phyloP scores from a whole-genome alignment of 2,113 vertebrate species.

The Heterotilapia buettikoferi region DNA sequence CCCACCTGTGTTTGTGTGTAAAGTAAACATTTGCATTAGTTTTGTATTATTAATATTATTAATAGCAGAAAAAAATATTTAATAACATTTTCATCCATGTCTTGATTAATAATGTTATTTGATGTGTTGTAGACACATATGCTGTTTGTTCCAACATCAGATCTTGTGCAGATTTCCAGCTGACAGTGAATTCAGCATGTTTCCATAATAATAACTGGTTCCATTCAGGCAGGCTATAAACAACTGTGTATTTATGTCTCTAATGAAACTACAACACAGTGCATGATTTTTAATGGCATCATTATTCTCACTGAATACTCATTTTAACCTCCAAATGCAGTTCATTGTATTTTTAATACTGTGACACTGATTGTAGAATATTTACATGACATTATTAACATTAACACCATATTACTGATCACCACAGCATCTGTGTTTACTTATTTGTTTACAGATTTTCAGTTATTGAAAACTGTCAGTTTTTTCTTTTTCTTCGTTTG shows the following conservation, averaged over 20 bases:
- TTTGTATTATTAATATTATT: not conserved
- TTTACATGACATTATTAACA: conserved; percentile 23
- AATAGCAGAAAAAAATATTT: not conserved
- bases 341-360: conserved; percentile 61
- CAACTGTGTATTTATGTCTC: not conserved
- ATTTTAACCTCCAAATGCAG: conserved; percentile 33
- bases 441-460: conserved; percentile 12
- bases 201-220: not conserved
- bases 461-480: not conserved
- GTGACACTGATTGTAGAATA: conserved; percentile 40
- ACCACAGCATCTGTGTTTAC: conserved; percentile 45
- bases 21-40: not conserved
- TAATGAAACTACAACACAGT: conserved; percentile 30
- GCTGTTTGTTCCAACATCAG: not conserved
- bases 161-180: not conserved
- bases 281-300: conserved; percentile 45
- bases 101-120: not conserved
- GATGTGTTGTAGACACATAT: not conserved
- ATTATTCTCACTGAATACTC: conserved; percentile 40
- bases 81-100: not conserved
- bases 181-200: not conserved
- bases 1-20: not conserved
- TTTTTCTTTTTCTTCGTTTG: not conserved
- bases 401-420: conserved; percentile 53
- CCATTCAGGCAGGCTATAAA: not conserved